Evolutionary conservation across 2,888 invertebrate genomes (phyloP).

Genomic region (Ophraella communa): DNA sequence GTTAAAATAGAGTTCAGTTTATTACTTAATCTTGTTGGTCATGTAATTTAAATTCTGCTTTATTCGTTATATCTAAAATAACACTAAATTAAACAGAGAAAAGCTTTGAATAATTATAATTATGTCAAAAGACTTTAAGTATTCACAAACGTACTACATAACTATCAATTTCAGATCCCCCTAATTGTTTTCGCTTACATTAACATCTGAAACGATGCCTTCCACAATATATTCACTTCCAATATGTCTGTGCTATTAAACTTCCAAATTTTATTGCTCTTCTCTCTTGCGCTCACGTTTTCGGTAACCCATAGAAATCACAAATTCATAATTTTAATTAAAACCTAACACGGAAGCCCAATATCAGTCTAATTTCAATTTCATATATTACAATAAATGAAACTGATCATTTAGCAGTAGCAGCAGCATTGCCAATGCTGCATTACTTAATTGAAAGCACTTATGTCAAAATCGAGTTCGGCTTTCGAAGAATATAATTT

Average conservation of each 20-base stretch:
- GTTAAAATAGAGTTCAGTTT: no score
- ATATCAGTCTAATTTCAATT: slow-evolving; percentile 25
- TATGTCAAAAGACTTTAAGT: background rate
- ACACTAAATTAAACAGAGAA: no score
- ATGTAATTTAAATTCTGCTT: no score
- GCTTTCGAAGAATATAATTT: slow-evolving; percentile 17
- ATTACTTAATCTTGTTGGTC: no score
- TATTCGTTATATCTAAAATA: no score
- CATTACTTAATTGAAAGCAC: slow-evolving; percentile 32
- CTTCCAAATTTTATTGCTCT: slow-evolving; percentile 5
- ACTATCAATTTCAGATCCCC: background rate
- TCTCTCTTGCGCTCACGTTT: background rate
- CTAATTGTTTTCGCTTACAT: background rate
- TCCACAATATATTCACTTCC: background rate
- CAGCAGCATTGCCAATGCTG: slow-evolving; percentile 10
- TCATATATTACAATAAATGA: slow-evolving; percentile 22
- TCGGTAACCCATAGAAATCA: slow-evolving; percentile 20
- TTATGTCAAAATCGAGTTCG: slow-evolving; percentile 24
- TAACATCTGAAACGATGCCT: background rate
- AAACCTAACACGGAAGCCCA: slow-evolving; percentile 20
- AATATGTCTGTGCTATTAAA: slow-evolving; percentile 10
- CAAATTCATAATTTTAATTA: slow-evolving; percentile 27
- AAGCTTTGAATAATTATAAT: background rate
- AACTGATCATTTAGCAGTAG: slow-evolving; percentile 11
- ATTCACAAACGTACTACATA: background rate